Evolutionary conservation across 2,797 vertebrate species (phyloP), one percentile per base, ranked within the genome.

Genomic region (Amniataba percoides): DNA sequence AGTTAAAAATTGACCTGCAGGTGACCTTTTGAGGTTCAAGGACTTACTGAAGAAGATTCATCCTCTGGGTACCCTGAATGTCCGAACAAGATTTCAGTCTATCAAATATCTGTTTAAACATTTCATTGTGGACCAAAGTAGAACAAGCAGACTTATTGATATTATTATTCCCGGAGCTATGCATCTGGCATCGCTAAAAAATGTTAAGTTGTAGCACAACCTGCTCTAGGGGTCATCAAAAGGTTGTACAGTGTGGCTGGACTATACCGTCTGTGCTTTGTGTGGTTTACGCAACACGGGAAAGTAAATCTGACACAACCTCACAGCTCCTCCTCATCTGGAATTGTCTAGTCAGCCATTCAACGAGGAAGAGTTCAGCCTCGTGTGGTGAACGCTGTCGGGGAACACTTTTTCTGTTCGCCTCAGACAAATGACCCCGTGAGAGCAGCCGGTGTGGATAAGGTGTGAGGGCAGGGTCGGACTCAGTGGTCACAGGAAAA

Each of bases 331-430:
- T 52, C 31, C 18, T n/a, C n/a, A n/a, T n/a, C n/a, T n/a, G n/a
- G 16, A 69, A 76, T 34, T 46, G 23, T 68, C 51, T 27, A 2
- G 9, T 57, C 55, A 72, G 31, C 61, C 40, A 19, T 51, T 71
- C n/a, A 87, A 18, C 40, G 34, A 70, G 25, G 19, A 73, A 19
- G 8, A 62, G 34, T 71, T 64, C 53, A 56, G 56, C 60, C 61
- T 13, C 7, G 18, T 69, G 77, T 74, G 59, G 46, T 56, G 27
- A 70, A 70, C 36, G 15, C 14, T 16, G 63, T 67, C 78, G 57
- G 5, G 34, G 34, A 43, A 52, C 51, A 49, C 46, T 70, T 61
- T 6, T 52, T 36, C 48, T 25, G 63, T 46, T 71, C 3, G 11
- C 5, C 36, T 66, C 11, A 42, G 25, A 52, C 7, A 48, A 61